phyloP scores from a whole-genome alignment of 2,113 vertebrate species.

The Micronycteris hirsuta region DNA sequence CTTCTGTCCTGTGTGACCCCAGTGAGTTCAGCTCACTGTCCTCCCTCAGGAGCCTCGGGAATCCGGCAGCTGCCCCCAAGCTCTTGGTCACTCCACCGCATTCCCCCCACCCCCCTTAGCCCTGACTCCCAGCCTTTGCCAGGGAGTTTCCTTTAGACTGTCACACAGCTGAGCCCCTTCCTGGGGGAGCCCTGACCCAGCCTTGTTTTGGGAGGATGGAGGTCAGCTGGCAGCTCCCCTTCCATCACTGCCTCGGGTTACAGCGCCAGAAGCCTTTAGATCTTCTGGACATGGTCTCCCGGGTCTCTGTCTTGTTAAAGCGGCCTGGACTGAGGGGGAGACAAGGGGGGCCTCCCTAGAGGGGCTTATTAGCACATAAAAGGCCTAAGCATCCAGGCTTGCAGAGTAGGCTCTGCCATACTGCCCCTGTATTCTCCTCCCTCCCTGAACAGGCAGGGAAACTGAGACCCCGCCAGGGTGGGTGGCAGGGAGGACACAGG shows the following conservation, averaged over 20 bases:
- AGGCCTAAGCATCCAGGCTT: slow-evolving; percentile 59
- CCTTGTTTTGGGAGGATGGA: neutral
- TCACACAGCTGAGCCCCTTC: neutral
- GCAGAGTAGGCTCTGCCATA: neutral
- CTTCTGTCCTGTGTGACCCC: neutral
- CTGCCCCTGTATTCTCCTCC: neutral
- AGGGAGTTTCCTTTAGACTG: neutral
- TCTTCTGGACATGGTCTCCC: slow-evolving; percentile 79
- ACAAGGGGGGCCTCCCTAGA: slow-evolving; percentile 11
- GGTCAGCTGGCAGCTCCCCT: slow-evolving; percentile 39
- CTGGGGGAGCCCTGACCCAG: neutral
- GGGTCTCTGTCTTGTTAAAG: slow-evolving; percentile 84
- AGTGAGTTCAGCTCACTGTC: accelerated
- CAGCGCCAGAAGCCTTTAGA: slow-evolving; percentile 85
- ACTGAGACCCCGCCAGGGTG: neutral
- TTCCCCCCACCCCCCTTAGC: neutral
- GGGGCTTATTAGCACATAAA: slow-evolving; percentile 90
- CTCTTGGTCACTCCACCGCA: neutral
- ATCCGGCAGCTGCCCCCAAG: neutral
- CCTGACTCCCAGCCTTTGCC: neutral
- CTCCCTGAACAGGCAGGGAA: neutral
- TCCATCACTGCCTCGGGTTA: slow-evolving; percentile 83
- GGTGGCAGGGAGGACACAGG: slow-evolving; percentile 31
- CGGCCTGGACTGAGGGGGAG: slow-evolving; percentile 73
- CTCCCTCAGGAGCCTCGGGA: too few species aligned